Conservation (phyloP, 2,888 invertebrate species). For the Hirtodrosophila histrioides region DNA sequence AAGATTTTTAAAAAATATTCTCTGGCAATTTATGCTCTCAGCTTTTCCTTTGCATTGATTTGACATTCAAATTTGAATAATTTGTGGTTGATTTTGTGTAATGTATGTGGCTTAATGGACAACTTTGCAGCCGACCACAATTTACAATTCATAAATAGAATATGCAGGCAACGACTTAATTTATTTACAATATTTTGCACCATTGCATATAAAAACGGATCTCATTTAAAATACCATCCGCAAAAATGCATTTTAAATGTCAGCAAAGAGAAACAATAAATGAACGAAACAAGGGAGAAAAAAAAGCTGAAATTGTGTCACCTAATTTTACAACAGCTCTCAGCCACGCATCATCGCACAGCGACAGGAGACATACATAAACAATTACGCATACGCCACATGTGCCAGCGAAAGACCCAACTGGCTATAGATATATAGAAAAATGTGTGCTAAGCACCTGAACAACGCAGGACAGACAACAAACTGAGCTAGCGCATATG, state of each 20-base stretch:
- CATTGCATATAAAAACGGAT: constrained; percentile 25
- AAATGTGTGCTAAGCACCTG: constrained; percentile 43
- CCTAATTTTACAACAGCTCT: constrained; percentile 70
- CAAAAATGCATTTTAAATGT: constrained; percentile 61
- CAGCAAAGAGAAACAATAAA: constrained; percentile 7
- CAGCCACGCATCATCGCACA: constrained; percentile 58
- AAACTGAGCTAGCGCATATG: constrained; percentile 15
- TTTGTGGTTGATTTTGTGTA: constrained; percentile 10
- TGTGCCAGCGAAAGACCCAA: constrained; percentile 12
- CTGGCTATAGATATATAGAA: constrained; percentile 19
- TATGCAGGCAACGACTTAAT: constrained; percentile 25
- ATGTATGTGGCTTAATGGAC: not conserved
- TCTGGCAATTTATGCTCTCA: not conserved
- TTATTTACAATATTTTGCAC: constrained; percentile 42
- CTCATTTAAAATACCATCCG: constrained; percentile 68
- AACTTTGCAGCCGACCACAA: not conserved
- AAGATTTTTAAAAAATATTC: too few species aligned
- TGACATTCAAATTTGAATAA: constrained; percentile 8
- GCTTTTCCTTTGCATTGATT: not conserved
- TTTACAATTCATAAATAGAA: constrained; percentile 5
- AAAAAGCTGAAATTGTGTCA: constrained; percentile 71
- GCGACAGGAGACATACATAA: constrained; percentile 6
- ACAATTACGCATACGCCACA: constrained; percentile 53
- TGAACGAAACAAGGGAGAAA: constrained; percentile 17
- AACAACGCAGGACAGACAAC: constrained; percentile 22